phyloP scores from a whole-genome alignment of 1,140 invertebrate species.

The Brachystomella parvula region DNA sequence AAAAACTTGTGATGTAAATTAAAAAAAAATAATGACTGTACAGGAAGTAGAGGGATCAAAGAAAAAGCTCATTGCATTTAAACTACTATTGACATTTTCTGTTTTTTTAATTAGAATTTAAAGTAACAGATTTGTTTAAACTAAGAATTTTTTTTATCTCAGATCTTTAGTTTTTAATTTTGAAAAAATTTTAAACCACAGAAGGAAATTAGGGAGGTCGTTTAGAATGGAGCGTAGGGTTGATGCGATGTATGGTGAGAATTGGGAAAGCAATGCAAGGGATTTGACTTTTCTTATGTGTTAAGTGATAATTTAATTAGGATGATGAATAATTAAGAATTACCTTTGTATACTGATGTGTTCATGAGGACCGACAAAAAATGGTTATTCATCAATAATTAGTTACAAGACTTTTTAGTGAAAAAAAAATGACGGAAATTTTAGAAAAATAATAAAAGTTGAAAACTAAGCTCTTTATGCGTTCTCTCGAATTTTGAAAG shows the following conservation, averaged over 20 bases:
- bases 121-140: no score
- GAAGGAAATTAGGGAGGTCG: no score
- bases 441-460: no score
- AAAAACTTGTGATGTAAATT: neutral
- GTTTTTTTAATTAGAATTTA: no score
- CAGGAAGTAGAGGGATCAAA: slow-evolving; percentile 1
- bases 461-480: no score
- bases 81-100: no score
- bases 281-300: no score
- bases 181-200: neutral
- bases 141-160: no score
- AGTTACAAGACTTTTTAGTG: neutral
- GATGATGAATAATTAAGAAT: neutral
- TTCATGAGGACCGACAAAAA: neutral
- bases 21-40: neutral
- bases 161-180: no score
- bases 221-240: neutral
- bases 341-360: neutral
- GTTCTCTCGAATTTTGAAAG: no score
- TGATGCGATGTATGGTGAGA: neutral
- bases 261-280: neutral
- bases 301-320: no score
- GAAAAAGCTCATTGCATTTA: no score
- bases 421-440: neutral
- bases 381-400: neutral